Evolutionary conservation across 2,113 vertebrate genomes (phyloP).

Genomic region (Cinclus mexicanus): DNA sequence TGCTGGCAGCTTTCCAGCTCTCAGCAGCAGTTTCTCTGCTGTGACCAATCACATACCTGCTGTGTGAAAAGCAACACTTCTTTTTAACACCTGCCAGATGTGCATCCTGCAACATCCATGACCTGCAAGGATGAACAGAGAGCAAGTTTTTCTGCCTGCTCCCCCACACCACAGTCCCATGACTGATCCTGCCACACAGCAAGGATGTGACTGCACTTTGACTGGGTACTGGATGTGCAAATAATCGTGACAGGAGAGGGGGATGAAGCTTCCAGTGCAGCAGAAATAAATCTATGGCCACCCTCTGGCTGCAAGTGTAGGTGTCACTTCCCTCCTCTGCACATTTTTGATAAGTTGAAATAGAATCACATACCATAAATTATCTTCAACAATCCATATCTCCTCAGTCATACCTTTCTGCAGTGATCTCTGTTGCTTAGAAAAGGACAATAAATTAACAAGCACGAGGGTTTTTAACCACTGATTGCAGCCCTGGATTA

Average conservation of each 20-base stretch:
- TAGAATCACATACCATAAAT: conserved; percentile 27
- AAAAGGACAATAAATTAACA: conserved; percentile 6
- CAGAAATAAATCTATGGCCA: conserved; percentile 59
- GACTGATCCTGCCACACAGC: background rate
- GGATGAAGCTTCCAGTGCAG: conserved; percentile 20
- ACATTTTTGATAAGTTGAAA: conserved; percentile 33
- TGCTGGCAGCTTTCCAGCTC: background rate
- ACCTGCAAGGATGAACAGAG: background rate
- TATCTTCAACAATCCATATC: background rate
- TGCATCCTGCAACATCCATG: background rate
- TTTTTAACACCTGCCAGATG: background rate
- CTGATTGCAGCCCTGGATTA: background rate
- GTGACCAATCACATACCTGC: fast-evolving
- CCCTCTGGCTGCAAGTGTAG: conserved; percentile 58
- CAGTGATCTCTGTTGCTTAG: background rate
- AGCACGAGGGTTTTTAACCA: background rate
- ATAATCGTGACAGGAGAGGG: conserved; percentile 52
- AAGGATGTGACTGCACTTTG: conserved; percentile 21
- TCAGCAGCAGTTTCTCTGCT: background rate
- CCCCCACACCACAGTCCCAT: background rate
- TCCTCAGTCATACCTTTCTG: conserved; percentile 6
- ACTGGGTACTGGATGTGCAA: conserved; percentile 32
- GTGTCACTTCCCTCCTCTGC: conserved; percentile 48
- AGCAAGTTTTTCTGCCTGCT: background rate
- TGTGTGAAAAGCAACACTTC: background rate